Evolutionary conservation across 2,797 vertebrate species (phyloP), one percentile per base, ranked within the genome.

Genomic region (Chloroceryle amazona): DNA sequence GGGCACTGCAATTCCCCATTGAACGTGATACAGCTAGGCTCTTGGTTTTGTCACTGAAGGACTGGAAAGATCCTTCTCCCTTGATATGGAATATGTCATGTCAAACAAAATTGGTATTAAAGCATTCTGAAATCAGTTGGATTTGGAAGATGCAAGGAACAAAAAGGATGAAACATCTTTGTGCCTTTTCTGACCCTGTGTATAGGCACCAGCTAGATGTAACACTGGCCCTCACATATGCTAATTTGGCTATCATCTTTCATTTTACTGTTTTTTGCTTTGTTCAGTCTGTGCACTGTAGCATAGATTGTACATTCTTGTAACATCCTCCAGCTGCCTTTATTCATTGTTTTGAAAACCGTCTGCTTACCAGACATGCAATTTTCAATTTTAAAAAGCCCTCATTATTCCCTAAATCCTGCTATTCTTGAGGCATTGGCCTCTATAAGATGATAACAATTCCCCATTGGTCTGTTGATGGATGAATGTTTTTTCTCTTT

Each of bases 351-450:
- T 71, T 81, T 71, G 63, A 81, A 96, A 89, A 35, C 75, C 1
- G 26, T 87, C 90, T 95, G 86, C 89, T 94, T 84, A 81, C 90
- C 86, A 93, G 88, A 93, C 81, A 79, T 47, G 62, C 87, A 94
- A 76, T 95, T 96, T 92, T 78, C 71, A 84, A 81, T 95, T 96
- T 92, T 83, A 82, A 91, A 95, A 95, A 86, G 54, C 60, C 82
- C 49, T 93, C 89, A 95, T 96, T 97, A 87, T 93, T 89, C 63
- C 88, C 80, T 85, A 94, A 94, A 93, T 95, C 81, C 89, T 22
- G 7, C 46, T 93, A 63, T 84, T 94, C 93, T 92, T 60, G 83
- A 91, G 84, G 58, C 72, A 82, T 85, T 90, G 78, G 61, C 82
- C 63, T 89, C 78, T 76, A 31, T 54, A 90, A 75, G 46, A 76